A percentile compares a stretch with the other conserved stretches of the same genome.
These are phyloP conservation scores for Metopolophium dirhodum DNA, from an alignment of 1,140 invertebrate genomes.

Conservation along the genomic window DNA sequence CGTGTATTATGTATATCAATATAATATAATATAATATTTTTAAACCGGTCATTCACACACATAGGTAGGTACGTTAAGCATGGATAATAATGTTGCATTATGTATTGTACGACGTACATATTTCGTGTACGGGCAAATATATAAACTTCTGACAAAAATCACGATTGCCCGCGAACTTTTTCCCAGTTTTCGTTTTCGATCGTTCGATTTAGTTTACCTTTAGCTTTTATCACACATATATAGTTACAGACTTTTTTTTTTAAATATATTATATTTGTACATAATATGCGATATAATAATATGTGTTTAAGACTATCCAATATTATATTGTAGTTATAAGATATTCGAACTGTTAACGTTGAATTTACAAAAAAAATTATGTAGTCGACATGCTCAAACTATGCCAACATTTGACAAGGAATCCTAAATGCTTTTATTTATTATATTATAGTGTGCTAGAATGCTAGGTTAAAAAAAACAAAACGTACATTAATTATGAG, in stretches of 20 bases:
- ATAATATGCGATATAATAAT: no score
- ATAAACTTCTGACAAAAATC: not conserved
- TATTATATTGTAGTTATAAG: not conserved
- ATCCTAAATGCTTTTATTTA: not conserved
- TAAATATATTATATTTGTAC: not conserved
- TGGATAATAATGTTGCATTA: not conserved
- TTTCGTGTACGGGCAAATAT: not conserved
- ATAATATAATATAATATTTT: not conserved
- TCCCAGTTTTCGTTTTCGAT: not conserved
- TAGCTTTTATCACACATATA: not conserved
- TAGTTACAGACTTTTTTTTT: not conserved
- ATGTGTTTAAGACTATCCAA: not conserved
- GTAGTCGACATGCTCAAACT: no score
- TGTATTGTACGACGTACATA: not conserved
- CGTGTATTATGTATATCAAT: not conserved
- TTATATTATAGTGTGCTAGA: not conserved
- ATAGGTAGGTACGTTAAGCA: no score
- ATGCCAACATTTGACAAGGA: not conserved
- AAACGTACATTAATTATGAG: not conserved
- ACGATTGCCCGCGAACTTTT: not conserved
- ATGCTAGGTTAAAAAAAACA: not conserved
- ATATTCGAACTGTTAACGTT: not conserved
- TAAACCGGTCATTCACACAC: not conserved
- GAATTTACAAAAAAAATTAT: not conserved
- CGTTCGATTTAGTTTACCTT: not conserved